Conservation (phyloP, 2,888 invertebrate genomes). For the Drosophila tripunctata region DNA sequence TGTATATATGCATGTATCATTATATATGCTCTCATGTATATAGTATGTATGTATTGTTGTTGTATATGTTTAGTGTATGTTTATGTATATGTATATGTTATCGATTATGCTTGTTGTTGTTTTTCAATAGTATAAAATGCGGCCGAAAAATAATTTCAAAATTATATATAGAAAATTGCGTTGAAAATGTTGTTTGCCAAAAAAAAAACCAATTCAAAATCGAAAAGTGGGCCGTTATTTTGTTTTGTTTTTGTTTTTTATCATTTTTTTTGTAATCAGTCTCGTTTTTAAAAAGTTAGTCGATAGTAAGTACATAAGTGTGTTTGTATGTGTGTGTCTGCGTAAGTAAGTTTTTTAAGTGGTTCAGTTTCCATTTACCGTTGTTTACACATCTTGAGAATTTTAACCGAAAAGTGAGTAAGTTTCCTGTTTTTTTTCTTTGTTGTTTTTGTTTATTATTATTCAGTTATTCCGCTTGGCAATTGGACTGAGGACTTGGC, state of each 20-base stretch:
- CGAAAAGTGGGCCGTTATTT: constrained; percentile 14
- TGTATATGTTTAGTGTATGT: constrained; percentile 16
- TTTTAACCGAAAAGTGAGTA: too few species aligned
- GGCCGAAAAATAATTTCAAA: constrained; percentile 1
- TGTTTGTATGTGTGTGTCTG: too few species aligned
- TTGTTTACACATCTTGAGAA: too few species aligned
- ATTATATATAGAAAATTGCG: constrained; percentile 9
- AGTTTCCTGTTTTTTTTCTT: not conserved
- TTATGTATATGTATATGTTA: constrained; percentile 1
- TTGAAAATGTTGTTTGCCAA: constrained; percentile 3
- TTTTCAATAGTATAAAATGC: too few species aligned
- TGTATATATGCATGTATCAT: constrained; percentile 10
- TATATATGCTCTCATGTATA: constrained; percentile 9
- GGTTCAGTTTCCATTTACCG: too few species aligned
- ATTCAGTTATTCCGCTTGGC: too few species aligned
- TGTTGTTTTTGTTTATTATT: too few species aligned
- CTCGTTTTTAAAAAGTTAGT: constrained; percentile 36
- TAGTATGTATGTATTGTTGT: constrained; percentile 14
- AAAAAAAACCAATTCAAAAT: constrained; percentile 5
- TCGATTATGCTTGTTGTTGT: too few species aligned
- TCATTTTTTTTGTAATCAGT: constrained; percentile 35
- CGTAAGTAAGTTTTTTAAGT: too few species aligned
- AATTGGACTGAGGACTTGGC: not conserved
- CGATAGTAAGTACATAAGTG: constrained; percentile 3
- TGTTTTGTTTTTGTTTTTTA: too few species aligned